A percentile compares a stretch with the other conserved stretches of the same genome.
phyloP scores from a whole-genome alignment of 2,113 vertebrate genomes.

The Esox niger region DNA sequence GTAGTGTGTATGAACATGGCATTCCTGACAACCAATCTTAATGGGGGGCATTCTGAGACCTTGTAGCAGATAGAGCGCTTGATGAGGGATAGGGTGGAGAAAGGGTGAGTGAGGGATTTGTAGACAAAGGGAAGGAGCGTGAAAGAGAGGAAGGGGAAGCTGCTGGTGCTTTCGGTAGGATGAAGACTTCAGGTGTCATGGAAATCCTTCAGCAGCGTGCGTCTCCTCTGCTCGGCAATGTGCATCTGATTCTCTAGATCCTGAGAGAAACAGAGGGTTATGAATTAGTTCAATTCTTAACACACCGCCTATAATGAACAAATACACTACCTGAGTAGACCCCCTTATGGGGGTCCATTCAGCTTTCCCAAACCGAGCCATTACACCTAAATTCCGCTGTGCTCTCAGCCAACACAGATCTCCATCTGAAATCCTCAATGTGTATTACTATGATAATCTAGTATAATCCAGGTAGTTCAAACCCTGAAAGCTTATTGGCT shows the following conservation, averaged over 20 bases:
- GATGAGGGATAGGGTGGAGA: slow-evolving; percentile 4
- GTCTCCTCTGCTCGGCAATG: slow-evolving; percentile 96
- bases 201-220: slow-evolving; percentile 98
- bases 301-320: background rate
- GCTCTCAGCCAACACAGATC: no score
- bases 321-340: background rate
- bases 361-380: no score
- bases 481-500: no score
- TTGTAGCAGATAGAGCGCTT: slow-evolving; percentile 47
- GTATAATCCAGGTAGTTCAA: no score
- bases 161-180: slow-evolving; percentile 57
- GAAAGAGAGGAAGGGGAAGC: slow-evolving; percentile 28
- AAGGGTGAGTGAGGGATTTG: background rate
- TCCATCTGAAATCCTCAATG: no score
- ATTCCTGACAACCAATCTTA: slow-evolving; percentile 34
- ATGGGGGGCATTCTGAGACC: slow-evolving; percentile 49
- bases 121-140: slow-evolving; percentile 20
- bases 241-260: slow-evolving; percentile 99
- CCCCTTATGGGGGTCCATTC: background rate
- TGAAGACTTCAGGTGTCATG: slow-evolving; percentile 88
- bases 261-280: slow-evolving; percentile 64
- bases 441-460: no score
- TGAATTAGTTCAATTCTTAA: background rate
- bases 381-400: no score
- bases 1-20: slow-evolving; percentile 35